Evolutionary conservation across 1,140 invertebrate genomes (phyloP).

Genomic region (Lepidurus apus): DNA sequence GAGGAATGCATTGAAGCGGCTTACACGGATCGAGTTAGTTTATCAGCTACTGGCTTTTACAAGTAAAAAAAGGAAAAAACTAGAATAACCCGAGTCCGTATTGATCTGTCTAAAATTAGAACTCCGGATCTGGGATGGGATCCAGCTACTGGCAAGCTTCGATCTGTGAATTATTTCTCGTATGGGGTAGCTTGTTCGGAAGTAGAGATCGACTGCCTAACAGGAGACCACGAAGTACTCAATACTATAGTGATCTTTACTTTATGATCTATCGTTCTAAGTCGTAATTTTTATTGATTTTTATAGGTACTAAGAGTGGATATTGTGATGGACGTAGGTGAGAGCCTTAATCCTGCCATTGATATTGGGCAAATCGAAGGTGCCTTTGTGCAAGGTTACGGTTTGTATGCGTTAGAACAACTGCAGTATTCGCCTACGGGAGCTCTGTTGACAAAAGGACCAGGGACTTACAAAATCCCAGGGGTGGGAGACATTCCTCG

Average conservation of each 20-base stretch:
- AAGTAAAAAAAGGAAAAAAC: slow-evolving; percentile 36
- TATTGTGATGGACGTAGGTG: slow-evolving; percentile 92
- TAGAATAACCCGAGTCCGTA: not conserved
- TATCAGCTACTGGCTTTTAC: slow-evolving; percentile 83
- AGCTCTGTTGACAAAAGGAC: slow-evolving; percentile 72
- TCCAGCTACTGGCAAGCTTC: slow-evolving; percentile 62
- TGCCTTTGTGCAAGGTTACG: slow-evolving; percentile 87
- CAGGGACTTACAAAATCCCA: slow-evolving; percentile 89
- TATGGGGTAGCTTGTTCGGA: slow-evolving; percentile 73
- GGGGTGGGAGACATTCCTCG: slow-evolving; percentile 77
- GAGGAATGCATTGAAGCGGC: slow-evolving; percentile 76
- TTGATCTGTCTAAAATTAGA: slow-evolving; percentile 35
- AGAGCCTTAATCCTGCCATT: slow-evolving; percentile 90
- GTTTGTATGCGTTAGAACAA: slow-evolving; percentile 85
- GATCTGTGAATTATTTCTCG: slow-evolving; percentile 71
- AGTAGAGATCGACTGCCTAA: slow-evolving; percentile 82
- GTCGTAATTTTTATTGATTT: not conserved
- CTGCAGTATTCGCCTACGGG: slow-evolving; percentile 76
- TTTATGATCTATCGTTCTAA: not conserved
- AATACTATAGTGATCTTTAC: not conserved
- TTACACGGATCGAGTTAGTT: slow-evolving; percentile 69
- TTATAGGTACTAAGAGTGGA: slow-evolving; percentile 71
- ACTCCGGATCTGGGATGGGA: slow-evolving; percentile 73
- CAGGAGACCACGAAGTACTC: slow-evolving; percentile 71
- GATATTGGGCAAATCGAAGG: slow-evolving; percentile 96